phyloP scores from a whole-genome alignment of 2,113 vertebrate species.

The Dissostichus mawsoni region DNA sequence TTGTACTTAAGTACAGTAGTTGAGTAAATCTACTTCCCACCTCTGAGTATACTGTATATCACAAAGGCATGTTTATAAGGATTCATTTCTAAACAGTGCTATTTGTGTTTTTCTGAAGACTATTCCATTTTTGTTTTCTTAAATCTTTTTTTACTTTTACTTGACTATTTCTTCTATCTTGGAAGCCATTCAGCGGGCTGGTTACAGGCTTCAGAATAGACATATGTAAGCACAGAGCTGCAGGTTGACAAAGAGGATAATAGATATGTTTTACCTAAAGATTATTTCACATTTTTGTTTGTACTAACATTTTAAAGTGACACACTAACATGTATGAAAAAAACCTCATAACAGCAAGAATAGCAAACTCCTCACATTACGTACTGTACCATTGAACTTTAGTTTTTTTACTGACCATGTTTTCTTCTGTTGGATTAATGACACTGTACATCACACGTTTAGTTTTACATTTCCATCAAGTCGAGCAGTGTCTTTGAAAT shows the following conservation, averaged over 20 bases:
- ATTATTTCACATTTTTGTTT: constrained; percentile 4
- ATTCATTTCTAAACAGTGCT: constrained; percentile 5
- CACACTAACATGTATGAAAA: neutral
- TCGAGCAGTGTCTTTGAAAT: neutral
- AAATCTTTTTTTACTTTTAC: neutral
- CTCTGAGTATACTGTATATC: neutral
- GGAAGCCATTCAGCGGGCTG: constrained; percentile 22
- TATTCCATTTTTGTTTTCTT: constrained; percentile 1
- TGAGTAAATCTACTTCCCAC: no score
- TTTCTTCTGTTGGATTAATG: constrained; percentile 14
- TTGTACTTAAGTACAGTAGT: no score
- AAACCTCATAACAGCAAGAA: neutral
- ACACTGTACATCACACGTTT: constrained; percentile 13
- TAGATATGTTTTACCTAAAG: constrained; percentile 1
- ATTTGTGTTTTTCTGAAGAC: neutral
- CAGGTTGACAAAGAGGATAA: neutral
- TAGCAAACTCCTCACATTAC: constrained; percentile 5
- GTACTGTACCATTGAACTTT: constrained; percentile 6
- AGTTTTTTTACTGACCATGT: neutral
- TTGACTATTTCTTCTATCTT: neutral
- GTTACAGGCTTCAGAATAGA: constrained; percentile 12
- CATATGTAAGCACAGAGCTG: constrained; percentile 10
- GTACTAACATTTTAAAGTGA: neutral
- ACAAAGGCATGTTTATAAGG: constrained; percentile 7
- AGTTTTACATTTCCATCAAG: neutral